phyloP scores from a whole-genome alignment of 2,113 vertebrate species.

The Myiozetetes cayanensis region DNA sequence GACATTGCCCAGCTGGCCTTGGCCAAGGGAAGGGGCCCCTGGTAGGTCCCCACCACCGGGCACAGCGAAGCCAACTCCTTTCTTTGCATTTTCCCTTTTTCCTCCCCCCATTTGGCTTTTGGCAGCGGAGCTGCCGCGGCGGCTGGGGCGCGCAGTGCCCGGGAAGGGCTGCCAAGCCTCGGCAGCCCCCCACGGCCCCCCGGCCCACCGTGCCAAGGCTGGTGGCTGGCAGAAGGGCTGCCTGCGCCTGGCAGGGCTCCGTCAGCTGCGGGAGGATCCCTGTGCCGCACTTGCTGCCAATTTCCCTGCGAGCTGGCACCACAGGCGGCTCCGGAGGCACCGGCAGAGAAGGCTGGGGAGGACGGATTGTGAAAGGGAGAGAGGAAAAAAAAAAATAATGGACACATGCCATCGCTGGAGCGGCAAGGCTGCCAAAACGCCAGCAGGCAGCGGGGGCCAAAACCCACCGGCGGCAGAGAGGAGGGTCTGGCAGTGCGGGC shows the following conservation, averaged over 20 bases:
- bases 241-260: slow-evolving; percentile 40
- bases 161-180: slow-evolving; percentile 40
- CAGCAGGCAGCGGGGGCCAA: slow-evolving; percentile 69
- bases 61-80: neutral
- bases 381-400: slow-evolving; percentile 51
- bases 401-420: slow-evolving; percentile 72
- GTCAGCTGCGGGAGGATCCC: slow-evolving; percentile 71
- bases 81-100: neutral
- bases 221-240: slow-evolving; percentile 69
- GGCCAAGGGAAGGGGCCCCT: neutral
- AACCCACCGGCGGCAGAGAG: neutral
- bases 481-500: slow-evolving; percentile 55
- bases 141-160: neutral
- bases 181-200: slow-evolving; percentile 8
- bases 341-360: slow-evolving; percentile 43
- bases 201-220: slow-evolving; percentile 51
- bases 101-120: neutral
- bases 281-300: slow-evolving; percentile 65
- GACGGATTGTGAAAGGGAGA: slow-evolving; percentile 31
- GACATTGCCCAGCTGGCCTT: neutral
- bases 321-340: slow-evolving; percentile 66
- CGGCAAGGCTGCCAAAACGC: slow-evolving; percentile 54
- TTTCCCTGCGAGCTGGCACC: slow-evolving; percentile 67
- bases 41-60: neutral
- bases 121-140: neutral